These are phyloP conservation scores for Parotocinclus haroldoi DNA, from an alignment of 2,797 vertebrate species.

Conservation along the genomic window DNA sequence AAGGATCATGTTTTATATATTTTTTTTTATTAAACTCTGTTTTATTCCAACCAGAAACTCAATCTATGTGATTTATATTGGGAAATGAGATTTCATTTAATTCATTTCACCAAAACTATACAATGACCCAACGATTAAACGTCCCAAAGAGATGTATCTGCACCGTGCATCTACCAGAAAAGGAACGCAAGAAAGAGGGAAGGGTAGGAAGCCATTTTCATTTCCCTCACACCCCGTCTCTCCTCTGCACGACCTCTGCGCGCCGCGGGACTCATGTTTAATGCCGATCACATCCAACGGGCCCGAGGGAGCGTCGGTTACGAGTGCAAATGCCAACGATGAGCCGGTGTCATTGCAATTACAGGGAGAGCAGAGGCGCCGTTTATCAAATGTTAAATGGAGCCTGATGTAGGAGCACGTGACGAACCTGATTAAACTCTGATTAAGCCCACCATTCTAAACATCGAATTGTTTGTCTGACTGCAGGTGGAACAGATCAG, in stretches of 20 bases:
- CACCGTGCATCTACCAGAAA: no score
- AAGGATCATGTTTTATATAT: no score
- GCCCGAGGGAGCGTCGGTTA: conserved; percentile 22
- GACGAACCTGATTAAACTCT: not conserved
- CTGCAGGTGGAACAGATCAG: no score
- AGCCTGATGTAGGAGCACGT: conserved; percentile 5
- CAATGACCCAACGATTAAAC: no score
- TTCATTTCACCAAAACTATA: no score
- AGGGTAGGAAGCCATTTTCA: conserved; percentile 18
- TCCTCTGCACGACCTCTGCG: conserved; percentile 24
- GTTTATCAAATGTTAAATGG: conserved; percentile 47
- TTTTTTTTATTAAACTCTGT: no score
- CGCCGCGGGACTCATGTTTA: conserved; percentile 41
- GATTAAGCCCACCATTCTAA: conserved; percentile 25
- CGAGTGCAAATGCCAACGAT: conserved; percentile 45
- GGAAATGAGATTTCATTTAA: no score
- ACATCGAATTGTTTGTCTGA: not conserved
- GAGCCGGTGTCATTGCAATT: conserved; percentile 34
- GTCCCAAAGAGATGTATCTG: no score
- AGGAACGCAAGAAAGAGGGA: no score
- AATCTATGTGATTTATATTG: no score
- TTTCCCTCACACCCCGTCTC: conserved; percentile 31
- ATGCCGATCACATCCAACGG: conserved; percentile 41
- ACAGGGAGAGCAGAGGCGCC: conserved; percentile 27
- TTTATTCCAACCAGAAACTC: no score